Evolutionary conservation across 2,113 vertebrate genomes (phyloP).

Genomic region (Podiceps cristatus): DNA sequence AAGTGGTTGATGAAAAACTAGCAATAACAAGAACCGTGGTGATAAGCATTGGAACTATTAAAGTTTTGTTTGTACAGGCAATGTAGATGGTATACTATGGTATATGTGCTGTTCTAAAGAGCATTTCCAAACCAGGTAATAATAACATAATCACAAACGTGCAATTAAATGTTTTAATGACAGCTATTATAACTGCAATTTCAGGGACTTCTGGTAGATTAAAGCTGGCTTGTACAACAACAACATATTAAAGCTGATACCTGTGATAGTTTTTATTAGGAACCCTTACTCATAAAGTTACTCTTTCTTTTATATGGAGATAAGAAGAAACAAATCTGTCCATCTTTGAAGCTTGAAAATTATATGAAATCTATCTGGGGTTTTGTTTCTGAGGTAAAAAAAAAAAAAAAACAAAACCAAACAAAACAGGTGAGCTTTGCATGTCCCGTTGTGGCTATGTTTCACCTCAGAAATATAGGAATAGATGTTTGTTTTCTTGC

Average conservation of each 20-base stretch:
- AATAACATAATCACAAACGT: background rate
- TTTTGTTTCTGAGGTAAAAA: background rate
- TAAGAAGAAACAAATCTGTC: background rate
- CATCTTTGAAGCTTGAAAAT: background rate
- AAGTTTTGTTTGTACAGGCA: background rate
- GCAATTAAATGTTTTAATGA: slow-evolving; percentile 24
- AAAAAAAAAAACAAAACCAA: too few species aligned
- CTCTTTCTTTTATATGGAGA: background rate
- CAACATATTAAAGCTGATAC: background rate
- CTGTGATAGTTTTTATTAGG: slow-evolving; percentile 6
- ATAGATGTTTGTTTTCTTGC: background rate
- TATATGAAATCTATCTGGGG: background rate
- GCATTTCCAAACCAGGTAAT: background rate
- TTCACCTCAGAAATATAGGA: background rate
- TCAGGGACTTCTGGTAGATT: background rate
- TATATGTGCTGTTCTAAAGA: background rate
- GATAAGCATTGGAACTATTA: background rate
- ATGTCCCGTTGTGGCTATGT: background rate
- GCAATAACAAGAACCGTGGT: background rate
- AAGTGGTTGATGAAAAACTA: background rate
- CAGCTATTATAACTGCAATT: slow-evolving; percentile 7
- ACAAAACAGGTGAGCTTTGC: background rate
- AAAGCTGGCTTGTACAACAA: background rate
- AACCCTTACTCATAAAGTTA: background rate
- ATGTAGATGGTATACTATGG: background rate